Percentiles rank a stretch among this genome's conserved stretches.
Evolutionary conservation across 2,797 vertebrate genomes (phyloP).

Genomic region (Crocidura indochinensis): DNA sequence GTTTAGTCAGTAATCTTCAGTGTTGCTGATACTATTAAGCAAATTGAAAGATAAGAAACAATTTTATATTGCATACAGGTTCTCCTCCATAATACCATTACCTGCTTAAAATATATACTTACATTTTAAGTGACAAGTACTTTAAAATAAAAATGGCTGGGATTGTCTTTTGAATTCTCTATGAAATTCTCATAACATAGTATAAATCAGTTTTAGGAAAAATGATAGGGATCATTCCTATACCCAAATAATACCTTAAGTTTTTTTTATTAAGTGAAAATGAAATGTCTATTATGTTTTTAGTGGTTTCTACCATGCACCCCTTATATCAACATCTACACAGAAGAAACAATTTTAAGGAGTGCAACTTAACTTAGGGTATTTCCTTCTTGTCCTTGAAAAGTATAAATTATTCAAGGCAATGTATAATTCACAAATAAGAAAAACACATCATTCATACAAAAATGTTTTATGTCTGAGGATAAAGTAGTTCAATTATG

Average conservation of each 20-base stretch:
- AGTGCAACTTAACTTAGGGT: not conserved
- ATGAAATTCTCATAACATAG: slow-evolving; percentile 34
- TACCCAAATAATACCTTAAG: slow-evolving; percentile 32
- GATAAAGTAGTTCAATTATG: slow-evolving; percentile 60
- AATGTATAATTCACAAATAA: slow-evolving; percentile 73
- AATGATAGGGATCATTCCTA: slow-evolving; percentile 3
- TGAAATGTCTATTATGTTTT: slow-evolving; percentile 14
- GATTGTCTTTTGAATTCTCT: not conserved
- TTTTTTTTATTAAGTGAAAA: slow-evolving; percentile 16
- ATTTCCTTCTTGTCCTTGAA: slow-evolving; percentile 29
- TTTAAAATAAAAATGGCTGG: slow-evolving; percentile 55
- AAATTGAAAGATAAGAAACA: slow-evolving; percentile 79
- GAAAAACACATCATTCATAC: slow-evolving; percentile 50
- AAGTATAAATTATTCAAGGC: slow-evolving; percentile 74
- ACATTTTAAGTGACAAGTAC: slow-evolving; percentile 12
- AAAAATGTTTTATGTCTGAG: slow-evolving; percentile 44
- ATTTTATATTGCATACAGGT: slow-evolving; percentile 65
- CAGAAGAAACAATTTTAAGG: slow-evolving; percentile 50
- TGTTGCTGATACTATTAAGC: slow-evolving; percentile 84
- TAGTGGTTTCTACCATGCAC: slow-evolving; percentile 27
- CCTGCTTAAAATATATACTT: slow-evolving; percentile 21
- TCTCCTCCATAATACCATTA: slow-evolving; percentile 79
- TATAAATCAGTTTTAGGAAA: slow-evolving; percentile 50
- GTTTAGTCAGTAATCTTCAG: slow-evolving; percentile 76
- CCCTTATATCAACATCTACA: slow-evolving; percentile 46